Base-by-base conservation (phyloP, 2,113 vertebrate genomes). In the Climacteris rufus region DNA sequence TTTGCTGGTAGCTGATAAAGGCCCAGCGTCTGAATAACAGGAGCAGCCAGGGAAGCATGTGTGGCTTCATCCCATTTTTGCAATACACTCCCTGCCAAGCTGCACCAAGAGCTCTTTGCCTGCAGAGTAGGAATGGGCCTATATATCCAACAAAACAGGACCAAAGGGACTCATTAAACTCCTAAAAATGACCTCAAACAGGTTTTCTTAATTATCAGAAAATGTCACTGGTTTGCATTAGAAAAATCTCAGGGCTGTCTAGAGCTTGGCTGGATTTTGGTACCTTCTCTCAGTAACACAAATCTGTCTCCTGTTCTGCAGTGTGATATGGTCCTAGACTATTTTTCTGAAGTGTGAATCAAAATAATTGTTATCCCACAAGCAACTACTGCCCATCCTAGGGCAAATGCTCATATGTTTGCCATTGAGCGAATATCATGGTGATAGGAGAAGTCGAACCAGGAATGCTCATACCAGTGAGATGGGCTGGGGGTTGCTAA, bases 1-100 rank as follows among this genome's bases (percentile, higher is more conserved):
- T 44, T 90, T 93, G 66, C 76, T 93, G 68, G 59, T 93, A 64
- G 85, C 60, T 90, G 96, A 92, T 95, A 83, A 85, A 95, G 59
- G 79, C 76, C 44, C 44, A 31, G 11, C 0, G 2, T 65, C 68
- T 78, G 53, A 88, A 27, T 57, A 95, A 74, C 56, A n/a, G 56
- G 64, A 93, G 85, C 60, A 64, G 83, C 60, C 33, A 74, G 47
- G 71, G 47, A 93, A 83, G 70, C 53, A 50, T 33, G 7, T 11
- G 52, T 57, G 40, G 47, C 27, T 90, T 93, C 85, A 83, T 88
- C 85, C 47, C 9, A 0, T 78, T 91, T 83, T 90, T 95, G 50
- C 39, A 94, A 27, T 66, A 23, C 0, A 0, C 3, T 92, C 76
- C 30, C 39, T 65, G 82, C 75, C 39, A 83, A 90, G 42, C 57